Evolutionary conservation across 2,888 invertebrate species (phyloP).

Genomic region (Auanema sp.): DNA sequence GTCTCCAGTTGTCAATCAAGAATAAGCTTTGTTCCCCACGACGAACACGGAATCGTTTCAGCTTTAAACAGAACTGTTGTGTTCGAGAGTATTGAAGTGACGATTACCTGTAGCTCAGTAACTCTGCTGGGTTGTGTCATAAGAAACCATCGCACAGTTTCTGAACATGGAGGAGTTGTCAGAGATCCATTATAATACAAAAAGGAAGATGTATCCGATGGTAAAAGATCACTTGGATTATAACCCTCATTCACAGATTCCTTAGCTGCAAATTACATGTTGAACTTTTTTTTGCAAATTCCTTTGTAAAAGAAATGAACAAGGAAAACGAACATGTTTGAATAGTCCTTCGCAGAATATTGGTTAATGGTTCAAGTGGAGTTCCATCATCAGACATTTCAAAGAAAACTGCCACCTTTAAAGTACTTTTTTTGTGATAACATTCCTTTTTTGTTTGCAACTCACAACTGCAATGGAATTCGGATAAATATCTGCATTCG

Average conservation of each 20-base stretch:
- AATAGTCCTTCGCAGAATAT: constrained; percentile 2
- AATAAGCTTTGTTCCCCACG: constrained; percentile 8
- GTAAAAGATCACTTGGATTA: constrained; percentile 9
- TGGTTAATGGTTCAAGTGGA: no score
- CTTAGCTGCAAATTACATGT: not conserved
- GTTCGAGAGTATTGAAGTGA: not conserved
- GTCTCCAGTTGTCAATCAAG: constrained; percentile 15
- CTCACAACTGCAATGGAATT: constrained; percentile 14
- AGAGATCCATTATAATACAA: constrained; percentile 15
- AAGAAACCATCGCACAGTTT: constrained; percentile 15
- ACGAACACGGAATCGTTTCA: not conserved
- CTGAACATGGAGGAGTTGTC: constrained; percentile 17
- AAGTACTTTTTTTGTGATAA: not conserved
- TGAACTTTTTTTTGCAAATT: not conserved
- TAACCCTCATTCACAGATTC: constrained; percentile 9
- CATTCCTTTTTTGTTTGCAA: not conserved
- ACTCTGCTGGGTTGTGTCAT: constrained; percentile 6
- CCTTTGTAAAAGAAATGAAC: not conserved
- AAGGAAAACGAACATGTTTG: constrained; percentile 6
- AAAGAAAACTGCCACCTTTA: constrained; percentile 17
- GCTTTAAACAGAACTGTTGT: not conserved
- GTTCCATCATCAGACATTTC: not conserved
- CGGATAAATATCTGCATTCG: constrained; percentile 4
- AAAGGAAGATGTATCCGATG: constrained; percentile 10
- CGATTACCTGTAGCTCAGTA: constrained; percentile 12